Evolutionary conservation across 35 echinoderm and acorn worm genomes (phyloP), one percentile per base, ranked within the genome.

Genomic region (Holothuria glaberrima): DNA sequence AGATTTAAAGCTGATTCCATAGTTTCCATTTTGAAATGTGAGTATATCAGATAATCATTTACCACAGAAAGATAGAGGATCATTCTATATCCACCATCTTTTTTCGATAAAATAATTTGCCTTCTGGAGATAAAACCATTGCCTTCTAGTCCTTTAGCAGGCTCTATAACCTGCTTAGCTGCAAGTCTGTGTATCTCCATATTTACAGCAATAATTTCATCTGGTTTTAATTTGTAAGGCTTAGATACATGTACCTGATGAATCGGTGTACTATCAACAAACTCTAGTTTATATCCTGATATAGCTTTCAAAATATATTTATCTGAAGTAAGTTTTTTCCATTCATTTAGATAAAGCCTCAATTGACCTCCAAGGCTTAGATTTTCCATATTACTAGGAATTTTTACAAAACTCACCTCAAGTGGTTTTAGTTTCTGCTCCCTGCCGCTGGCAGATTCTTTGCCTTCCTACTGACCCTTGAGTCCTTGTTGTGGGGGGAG

Each of bases 51-150:
- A 35, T 68, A 50, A 17, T 94, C 48, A 82, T 95, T 95, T 6
- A 95, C 52, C 18, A 64, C n/a, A 25, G 90, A 92, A 28, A 95
- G 71, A 73, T 90, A 80, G 9, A 95, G 87, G n/a, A 92, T 92
- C 87, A 95, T 92, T 62, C 86, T 16, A 29, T 64, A 80, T 9
- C 79, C 48, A 19, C 90, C 90, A 90, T 92, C 94, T 41, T 92
- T 89, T 68, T 92, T 92, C 18, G 29, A 16, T 33, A 86, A 25
- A 36, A 87, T 95, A 95, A 95, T 14, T 92, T 89, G 63, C 86
- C n/a, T n/a, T n/a, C n/a, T 86, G 6, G 94, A 92, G 61, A 95
- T 80, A 90, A 82, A 82, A 6, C 82, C 73, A 22, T 71, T 26
- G 28, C 35, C 36, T 18, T 26, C n/a, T n/a, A 48, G 33, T 12